Conservation (phyloP, 2,888 invertebrate genomes). For the Hypsopygia costalis region DNA sequence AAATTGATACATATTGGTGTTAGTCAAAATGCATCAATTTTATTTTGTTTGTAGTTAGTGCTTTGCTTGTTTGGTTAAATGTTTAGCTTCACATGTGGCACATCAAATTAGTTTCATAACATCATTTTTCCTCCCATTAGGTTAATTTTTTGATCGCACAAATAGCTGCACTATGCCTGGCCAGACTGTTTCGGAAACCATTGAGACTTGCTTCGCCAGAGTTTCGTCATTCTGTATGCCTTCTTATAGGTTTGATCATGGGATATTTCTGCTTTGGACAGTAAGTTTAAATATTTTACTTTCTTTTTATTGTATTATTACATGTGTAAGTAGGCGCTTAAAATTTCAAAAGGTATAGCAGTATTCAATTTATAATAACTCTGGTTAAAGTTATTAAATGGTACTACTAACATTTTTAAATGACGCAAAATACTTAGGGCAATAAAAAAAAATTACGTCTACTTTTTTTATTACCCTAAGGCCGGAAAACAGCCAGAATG, state of each 20-base stretch:
- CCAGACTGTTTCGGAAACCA: slow-evolving; percentile 88
- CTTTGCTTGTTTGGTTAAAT: slow-evolving; percentile 18
- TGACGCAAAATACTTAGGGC: too few species aligned
- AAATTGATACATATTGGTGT: too few species aligned
- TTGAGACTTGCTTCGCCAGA: slow-evolving; percentile 86
- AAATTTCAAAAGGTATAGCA: too few species aligned
- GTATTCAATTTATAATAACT: too few species aligned
- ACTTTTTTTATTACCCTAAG: too few species aligned
- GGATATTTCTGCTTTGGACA: slow-evolving; percentile 94
- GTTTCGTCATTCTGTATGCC: slow-evolving; percentile 89
- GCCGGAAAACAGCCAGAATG: too few species aligned
- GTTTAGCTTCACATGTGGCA: slow-evolving; percentile 27
- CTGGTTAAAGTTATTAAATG: too few species aligned
- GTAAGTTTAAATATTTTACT: slow-evolving; percentile 83
- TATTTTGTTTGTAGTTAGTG: slow-evolving; percentile 5
- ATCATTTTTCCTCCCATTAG: slow-evolving; percentile 78
- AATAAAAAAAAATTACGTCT: too few species aligned
- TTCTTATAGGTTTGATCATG: slow-evolving; percentile 88
- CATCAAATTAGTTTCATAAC: slow-evolving; percentile 38
- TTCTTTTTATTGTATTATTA: slow-evolving; percentile 14
- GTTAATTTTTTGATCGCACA: slow-evolving; percentile 93
- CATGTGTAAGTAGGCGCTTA: too few species aligned
- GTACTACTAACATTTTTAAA: too few species aligned
- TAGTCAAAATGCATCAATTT: too few species aligned
- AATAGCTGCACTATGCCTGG: slow-evolving; percentile 88